Evolutionary conservation across 2,797 vertebrate species (phyloP).

Genomic region (Trichosurus vulpecula): DNA sequence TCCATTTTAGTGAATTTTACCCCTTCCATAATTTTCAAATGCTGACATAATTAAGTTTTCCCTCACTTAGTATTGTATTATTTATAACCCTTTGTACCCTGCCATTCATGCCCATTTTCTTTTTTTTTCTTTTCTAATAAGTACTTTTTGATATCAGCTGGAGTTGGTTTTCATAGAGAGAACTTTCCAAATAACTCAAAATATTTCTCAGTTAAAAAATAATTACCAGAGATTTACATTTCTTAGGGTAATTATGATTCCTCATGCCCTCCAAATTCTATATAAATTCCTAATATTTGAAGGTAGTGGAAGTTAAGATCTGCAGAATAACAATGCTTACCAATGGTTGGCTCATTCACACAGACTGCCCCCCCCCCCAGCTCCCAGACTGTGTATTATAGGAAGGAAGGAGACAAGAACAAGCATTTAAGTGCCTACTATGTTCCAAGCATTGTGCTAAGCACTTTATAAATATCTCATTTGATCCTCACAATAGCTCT

Average conservation of each 20-base stretch:
- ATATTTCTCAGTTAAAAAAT: not conserved
- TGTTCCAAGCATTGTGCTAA: not conserved
- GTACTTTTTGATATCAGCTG: not conserved
- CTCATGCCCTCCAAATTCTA: not conserved
- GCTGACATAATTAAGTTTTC: not conserved
- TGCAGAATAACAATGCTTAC: not conserved
- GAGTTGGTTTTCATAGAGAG: not conserved
- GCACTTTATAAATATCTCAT: not conserved
- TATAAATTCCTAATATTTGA: not conserved
- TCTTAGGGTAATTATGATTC: not conserved
- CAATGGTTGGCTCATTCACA: not conserved
- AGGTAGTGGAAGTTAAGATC: not conserved
- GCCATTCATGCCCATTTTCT: not conserved
- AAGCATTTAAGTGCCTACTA: not conserved
- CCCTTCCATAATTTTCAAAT: not conserved
- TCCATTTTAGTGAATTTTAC: not conserved
- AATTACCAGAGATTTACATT: not conserved
- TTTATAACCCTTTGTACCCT: not conserved
- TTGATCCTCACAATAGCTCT: not conserved
- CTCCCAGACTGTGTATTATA: not conserved
- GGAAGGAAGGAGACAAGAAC: not conserved
- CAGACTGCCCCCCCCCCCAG: too few species aligned
- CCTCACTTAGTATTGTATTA: not conserved
- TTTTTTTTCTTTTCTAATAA: not conserved
- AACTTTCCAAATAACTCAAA: not conserved